Evolutionary conservation across 2,113 vertebrate genomes (phyloP).

Genomic region (Orthonyx spaldingii): DNA sequence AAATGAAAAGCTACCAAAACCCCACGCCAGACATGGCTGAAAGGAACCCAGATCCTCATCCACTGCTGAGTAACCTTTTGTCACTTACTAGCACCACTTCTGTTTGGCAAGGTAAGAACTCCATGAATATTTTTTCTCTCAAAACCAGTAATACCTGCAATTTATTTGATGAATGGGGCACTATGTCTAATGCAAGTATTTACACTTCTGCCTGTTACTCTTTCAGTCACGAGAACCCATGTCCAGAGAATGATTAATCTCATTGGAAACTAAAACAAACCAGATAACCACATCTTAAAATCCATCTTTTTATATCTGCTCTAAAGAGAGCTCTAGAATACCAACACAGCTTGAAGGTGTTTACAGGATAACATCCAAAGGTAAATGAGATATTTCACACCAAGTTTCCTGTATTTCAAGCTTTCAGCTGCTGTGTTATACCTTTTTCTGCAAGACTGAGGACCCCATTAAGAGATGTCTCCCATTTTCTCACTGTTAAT

Average conservation of each 20-base stretch:
- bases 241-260: background rate
- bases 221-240: background rate
- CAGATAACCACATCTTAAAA: background rate
- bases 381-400: background rate
- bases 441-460: background rate
- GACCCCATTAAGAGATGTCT: background rate
- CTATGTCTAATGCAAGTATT: background rate
- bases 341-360: background rate
- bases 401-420: background rate
- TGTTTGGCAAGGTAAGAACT: background rate
- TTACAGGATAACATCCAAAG: background rate
- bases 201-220: background rate
- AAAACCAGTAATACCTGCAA: background rate
- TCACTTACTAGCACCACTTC: background rate
- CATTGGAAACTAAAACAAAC: background rate
- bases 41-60: background rate
- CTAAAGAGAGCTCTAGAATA: background rate
- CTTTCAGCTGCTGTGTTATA: background rate
- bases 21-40: accelerated
- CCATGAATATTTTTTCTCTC: background rate
- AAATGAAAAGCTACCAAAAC: background rate
- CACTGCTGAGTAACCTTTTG: background rate
- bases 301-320: background rate
- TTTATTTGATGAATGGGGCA: background rate
- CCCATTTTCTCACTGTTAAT: background rate